phyloP scores from a whole-genome alignment of 1,140 invertebrate genomes.

The Drosophila navojoa region DNA sequence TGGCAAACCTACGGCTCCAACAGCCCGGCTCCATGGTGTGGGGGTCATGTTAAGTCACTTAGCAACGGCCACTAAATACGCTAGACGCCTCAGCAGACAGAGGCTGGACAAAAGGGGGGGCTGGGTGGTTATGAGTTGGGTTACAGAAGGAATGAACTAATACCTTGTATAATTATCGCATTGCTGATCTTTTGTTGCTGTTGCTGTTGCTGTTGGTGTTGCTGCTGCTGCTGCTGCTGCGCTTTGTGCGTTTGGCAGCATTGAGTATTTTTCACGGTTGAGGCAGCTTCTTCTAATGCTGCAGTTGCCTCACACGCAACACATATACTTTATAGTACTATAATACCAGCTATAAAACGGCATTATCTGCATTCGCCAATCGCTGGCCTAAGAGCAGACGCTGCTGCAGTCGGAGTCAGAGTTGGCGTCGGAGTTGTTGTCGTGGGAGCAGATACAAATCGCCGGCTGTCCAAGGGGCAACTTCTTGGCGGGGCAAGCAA shows the following conservation, averaged over 20 bases:
- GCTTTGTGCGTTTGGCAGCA: conserved; percentile 54
- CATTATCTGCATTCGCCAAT: conserved; percentile 65
- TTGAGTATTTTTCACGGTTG: conserved; percentile 62
- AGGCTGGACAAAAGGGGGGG: neutral
- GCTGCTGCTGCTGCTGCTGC: conserved; percentile 42
- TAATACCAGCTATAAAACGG: neutral
- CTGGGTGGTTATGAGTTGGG: neutral
- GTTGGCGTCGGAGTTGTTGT: conserved; percentile 1
- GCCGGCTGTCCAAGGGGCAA: conserved; percentile 13
- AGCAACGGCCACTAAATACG: conserved; percentile 44
- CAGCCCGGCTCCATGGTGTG: conserved; percentile 24
- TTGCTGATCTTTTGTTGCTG: conserved; percentile 69
- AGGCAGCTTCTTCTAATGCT: conserved; percentile 33
- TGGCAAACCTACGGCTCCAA: conserved; percentile 49
- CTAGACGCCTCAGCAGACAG: neutral
- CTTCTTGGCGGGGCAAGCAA: conserved; percentile 49
- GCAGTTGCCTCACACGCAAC: conserved; percentile 62
- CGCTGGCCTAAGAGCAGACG: conserved; percentile 62
- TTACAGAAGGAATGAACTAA: conserved; percentile 56
- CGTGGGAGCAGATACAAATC: conserved; percentile 68
- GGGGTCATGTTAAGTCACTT: conserved; percentile 74
- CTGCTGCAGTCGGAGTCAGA: conserved; percentile 16
- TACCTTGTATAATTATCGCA: conserved; percentile 80
- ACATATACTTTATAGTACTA: conserved; percentile 1
- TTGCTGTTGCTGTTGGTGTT: neutral